phyloP scores from a whole-genome alignment of 2,888 invertebrate species.

The Cheiracanthium punctorium region DNA sequence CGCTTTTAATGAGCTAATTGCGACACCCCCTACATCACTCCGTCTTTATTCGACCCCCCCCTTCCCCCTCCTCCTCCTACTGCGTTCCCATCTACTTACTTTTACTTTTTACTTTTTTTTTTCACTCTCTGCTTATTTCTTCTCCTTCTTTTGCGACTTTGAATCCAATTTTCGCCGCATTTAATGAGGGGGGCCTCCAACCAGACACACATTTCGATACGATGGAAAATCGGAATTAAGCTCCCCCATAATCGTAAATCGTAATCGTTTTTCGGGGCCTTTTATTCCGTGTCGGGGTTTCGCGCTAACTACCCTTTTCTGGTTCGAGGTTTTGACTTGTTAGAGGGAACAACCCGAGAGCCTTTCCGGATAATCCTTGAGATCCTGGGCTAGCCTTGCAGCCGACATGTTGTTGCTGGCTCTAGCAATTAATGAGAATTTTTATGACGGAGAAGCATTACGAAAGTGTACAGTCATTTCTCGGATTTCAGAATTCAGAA shows the following conservation, averaged over 20 bases:
- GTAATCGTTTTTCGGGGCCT: constrained; percentile 57
- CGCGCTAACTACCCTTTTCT: constrained; percentile 7
- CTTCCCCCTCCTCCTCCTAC: not conserved
- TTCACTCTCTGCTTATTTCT: not conserved
- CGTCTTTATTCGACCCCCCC: not conserved
- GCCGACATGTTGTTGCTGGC: no score
- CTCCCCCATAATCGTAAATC: constrained; percentile 64
- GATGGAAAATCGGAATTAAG: constrained; percentile 48
- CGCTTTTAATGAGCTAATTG: constrained; percentile 70
- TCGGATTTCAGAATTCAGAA: no score
- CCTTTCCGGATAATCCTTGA: no score
- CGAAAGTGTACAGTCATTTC: no score
- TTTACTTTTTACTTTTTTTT: not conserved
- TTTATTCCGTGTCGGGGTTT: constrained; percentile 60
- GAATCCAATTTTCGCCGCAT: constrained; percentile 65
- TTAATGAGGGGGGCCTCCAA: constrained; percentile 55
- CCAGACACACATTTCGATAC: constrained; percentile 24
- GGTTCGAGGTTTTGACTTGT: not conserved
- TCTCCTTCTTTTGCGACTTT: constrained; percentile 20
- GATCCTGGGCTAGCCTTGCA: no score
- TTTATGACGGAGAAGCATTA: no score
- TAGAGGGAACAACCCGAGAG: not conserved
- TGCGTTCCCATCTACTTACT: not conserved
- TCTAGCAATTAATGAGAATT: no score
- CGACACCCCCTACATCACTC: constrained; percentile 16